Base-by-base conservation (phyloP, 2,113 vertebrate species). In the Rissa tridactyla region DNA sequence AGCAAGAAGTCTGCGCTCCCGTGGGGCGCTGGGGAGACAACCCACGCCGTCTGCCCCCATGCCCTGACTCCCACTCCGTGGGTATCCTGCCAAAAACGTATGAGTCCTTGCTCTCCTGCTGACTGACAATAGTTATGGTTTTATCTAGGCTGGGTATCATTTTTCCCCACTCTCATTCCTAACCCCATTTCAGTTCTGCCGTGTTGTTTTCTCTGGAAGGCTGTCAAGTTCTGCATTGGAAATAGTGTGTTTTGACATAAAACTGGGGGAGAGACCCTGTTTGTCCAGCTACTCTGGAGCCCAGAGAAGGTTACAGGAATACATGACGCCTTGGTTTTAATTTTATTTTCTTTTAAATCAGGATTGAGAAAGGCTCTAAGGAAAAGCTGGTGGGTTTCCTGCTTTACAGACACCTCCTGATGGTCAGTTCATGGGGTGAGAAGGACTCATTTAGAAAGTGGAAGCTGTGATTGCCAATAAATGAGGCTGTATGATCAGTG, bases 141-240 rank as follows among this genome's bases (percentile, higher is more conserved):
- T 94, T 94, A 95, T 94, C 92, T 87, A 70, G 87, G 46, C 87
- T 0, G 22, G 34, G 58, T 94, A 92, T 96, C 90, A 15, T 65
- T 96, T 95, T 96, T 85, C 90, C 49, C 75, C 11, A 3, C 46
- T 91, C 58, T 93, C 87, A 70, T 80, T 96, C 82, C 75, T 95
- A 85, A 49, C 77, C 15, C 70, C 58, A 30, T 92, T 94, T 92
- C 93, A 91, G 91, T 51, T 72, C 62, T 87, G 90, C 85, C 3
- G 10, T 82, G 75, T 77, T 97, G 90, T 96, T 96, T 97, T 95
- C 66, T 91, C 91, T 95, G 96, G 96, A 96, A 95, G 64, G 42
- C n/a, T 92, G 79, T 96, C 95, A 92, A 92, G 64, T 72, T 61
- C 88, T 92, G 73, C 10, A 1, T 52, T 94, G 85, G 91, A 94